Conservation (phyloP, 2,113 vertebrate species). For the Malurus melanocephalus region DNA sequence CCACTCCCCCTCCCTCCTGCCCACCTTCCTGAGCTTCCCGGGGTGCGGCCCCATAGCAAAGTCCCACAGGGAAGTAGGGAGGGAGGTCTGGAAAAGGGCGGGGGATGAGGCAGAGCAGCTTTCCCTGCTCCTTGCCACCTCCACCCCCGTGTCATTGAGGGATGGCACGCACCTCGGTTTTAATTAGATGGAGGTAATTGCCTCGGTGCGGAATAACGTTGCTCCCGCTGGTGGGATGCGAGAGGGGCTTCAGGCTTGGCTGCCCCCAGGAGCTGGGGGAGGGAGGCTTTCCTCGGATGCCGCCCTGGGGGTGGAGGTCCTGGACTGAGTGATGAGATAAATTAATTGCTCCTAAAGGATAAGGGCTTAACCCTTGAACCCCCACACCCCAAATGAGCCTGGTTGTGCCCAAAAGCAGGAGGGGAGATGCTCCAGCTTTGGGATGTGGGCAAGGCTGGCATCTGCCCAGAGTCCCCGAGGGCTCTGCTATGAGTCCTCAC, state of each 20-base stretch:
- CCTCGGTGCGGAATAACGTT: background rate
- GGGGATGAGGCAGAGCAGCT: background rate
- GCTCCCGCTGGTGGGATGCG: background rate
- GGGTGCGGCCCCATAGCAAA: background rate
- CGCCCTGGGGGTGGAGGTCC: background rate
- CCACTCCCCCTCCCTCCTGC: background rate
- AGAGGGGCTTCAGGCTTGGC: slow-evolving; percentile 45
- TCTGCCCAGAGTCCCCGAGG: accelerated
- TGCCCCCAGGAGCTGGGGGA: background rate
- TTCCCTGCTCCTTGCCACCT: background rate
- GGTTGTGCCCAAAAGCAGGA: background rate
- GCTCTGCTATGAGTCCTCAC: no score
- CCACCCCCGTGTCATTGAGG: slow-evolving; percentile 17
- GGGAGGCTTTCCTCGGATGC: background rate
- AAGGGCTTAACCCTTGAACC: slow-evolving; percentile 24
- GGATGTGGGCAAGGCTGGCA: background rate
- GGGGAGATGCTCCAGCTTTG: background rate
- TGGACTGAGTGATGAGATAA: background rate
- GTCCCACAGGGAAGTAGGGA: background rate
- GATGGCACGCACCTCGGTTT: slow-evolving; percentile 9
- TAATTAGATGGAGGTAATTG: slow-evolving; percentile 62
- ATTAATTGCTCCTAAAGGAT: background rate
- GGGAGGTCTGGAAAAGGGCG: background rate
- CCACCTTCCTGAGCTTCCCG: background rate
- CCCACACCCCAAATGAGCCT: accelerated